Percentiles rank a stretch among this genome's conserved stretches.
phyloP scores from a whole-genome alignment of 2,888 invertebrate species.

The Poecilobothrus nobilitatus region DNA sequence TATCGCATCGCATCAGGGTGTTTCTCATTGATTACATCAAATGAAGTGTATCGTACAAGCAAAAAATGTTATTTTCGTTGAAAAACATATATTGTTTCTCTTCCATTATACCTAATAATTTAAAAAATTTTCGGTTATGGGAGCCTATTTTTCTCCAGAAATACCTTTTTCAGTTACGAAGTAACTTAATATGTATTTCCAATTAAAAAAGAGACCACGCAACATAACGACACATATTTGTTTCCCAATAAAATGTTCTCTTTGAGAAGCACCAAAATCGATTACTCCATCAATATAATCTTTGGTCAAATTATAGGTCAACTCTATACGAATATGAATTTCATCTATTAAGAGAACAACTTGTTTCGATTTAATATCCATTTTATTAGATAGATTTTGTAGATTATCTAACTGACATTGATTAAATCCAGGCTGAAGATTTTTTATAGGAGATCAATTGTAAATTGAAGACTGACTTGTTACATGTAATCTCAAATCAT shows the following conservation, averaged over 20 bases:
- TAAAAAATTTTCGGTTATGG: conserved; percentile 9
- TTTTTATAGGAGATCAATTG: background rate
- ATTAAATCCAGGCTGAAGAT: conserved; percentile 7
- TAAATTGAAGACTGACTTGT: no score
- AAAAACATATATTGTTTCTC: background rate
- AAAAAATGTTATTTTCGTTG: background rate
- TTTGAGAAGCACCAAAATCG: background rate
- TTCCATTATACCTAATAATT: background rate
- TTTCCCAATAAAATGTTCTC: background rate
- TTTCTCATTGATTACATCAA: conserved; percentile 1
- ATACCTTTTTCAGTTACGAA: background rate
- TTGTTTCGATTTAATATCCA: background rate
- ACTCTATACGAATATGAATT: background rate
- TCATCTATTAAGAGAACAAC: background rate
- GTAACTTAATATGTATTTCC: background rate
- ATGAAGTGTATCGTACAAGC: background rate
- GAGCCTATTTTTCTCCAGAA: background rate
- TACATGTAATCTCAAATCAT: no score
- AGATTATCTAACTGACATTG: background rate
- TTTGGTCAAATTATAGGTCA: no score
- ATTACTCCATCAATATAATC: no score
- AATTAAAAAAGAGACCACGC: background rate
- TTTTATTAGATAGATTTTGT: no score
- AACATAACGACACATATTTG: background rate
- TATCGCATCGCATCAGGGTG: background rate